phyloP scores from a whole-genome alignment of 2,797 vertebrate species.

The Enoplosus armatus region DNA sequence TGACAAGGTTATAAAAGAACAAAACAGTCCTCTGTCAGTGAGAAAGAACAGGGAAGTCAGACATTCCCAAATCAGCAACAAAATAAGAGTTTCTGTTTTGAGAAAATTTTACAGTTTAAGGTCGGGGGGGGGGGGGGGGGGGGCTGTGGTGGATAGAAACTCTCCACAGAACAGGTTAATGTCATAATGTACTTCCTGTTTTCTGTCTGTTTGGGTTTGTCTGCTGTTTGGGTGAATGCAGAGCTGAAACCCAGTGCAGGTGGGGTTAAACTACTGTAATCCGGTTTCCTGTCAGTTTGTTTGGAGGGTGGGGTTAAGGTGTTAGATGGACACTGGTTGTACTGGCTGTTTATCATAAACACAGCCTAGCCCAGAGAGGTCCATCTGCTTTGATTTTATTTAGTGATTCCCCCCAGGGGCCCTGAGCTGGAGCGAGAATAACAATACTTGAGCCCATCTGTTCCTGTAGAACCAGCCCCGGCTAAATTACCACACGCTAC shows the following conservation, averaged over 20 bases:
- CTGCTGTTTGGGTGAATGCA: slow-evolving; percentile 49
- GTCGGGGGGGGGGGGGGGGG: too few species aligned
- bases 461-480: slow-evolving; percentile 90
- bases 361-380: slow-evolving; percentile 91
- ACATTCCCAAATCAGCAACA: slow-evolving; percentile 62
- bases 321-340: slow-evolving; percentile 84
- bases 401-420: slow-evolving; percentile 93
- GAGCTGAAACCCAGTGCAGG: slow-evolving; percentile 36
- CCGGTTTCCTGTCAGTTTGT: slow-evolving; percentile 46
- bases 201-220: slow-evolving; percentile 71
- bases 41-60: slow-evolving; percentile 66
- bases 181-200: slow-evolving; percentile 52
- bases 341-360: slow-evolving; percentile 92
- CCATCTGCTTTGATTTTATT: slow-evolving; percentile 99
- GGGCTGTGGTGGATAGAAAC: slow-evolving; percentile 33
- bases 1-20: slow-evolving; percentile 75
- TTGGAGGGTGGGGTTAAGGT: slow-evolving; percentile 75
- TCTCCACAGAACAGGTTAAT: slow-evolving; percentile 3
- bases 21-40: slow-evolving; percentile 70
- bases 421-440: slow-evolving; percentile 93
- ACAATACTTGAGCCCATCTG: slow-evolving; percentile 98
- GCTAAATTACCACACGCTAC: slow-evolving; percentile 96
- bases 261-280: slow-evolving; percentile 64
- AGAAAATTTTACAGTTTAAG: slow-evolving; percentile 73
- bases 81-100: slow-evolving; percentile 75